Conservation (phyloP, 2,113 vertebrate genomes). For the Varanus salvator region DNA sequence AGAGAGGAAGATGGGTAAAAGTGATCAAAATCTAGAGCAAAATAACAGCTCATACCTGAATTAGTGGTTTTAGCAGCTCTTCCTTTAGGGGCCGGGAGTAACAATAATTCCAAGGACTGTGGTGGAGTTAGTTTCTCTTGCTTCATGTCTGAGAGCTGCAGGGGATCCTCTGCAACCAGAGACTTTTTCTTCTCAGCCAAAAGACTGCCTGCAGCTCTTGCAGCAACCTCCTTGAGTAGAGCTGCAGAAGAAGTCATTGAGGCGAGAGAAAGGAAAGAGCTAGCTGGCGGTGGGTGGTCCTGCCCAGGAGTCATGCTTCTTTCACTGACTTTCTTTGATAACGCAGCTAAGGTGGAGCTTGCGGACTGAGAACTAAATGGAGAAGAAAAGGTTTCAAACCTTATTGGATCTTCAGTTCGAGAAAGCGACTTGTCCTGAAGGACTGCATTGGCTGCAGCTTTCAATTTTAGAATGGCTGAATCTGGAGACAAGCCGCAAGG, state of each 20-base stretch:
- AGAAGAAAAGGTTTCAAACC: conserved; percentile 95
- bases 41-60: conserved; percentile 79
- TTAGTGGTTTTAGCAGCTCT: conserved; percentile 87
- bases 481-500: conserved; percentile 93
- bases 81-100: conserved; percentile 91
- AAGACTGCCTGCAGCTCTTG: conserved; percentile 93
- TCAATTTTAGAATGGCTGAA: conserved; percentile 97
- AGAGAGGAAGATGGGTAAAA: neutral
- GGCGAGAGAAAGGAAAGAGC: conserved; percentile 94
- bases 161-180: conserved; percentile 86
- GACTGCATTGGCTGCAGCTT: conserved; percentile 95
- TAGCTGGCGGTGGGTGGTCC: conserved; percentile 88
- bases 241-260: conserved; percentile 98
- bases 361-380: conserved; percentile 98
- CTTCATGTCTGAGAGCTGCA: conserved; percentile 90
- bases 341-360: conserved; percentile 95
- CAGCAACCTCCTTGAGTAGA: conserved; percentile 97
- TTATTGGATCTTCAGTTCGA: conserved; percentile 87
- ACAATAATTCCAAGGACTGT: conserved; percentile 89
- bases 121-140: conserved; percentile 89
- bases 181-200: conserved; percentile 93
- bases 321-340: conserved; percentile 99
- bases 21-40: neutral
- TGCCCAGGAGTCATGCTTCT: conserved; percentile 87
- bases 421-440: conserved; percentile 94